phyloP scores from a whole-genome alignment of 1,140 invertebrate genomes.

The Thaumatotibia leucotreta region DNA sequence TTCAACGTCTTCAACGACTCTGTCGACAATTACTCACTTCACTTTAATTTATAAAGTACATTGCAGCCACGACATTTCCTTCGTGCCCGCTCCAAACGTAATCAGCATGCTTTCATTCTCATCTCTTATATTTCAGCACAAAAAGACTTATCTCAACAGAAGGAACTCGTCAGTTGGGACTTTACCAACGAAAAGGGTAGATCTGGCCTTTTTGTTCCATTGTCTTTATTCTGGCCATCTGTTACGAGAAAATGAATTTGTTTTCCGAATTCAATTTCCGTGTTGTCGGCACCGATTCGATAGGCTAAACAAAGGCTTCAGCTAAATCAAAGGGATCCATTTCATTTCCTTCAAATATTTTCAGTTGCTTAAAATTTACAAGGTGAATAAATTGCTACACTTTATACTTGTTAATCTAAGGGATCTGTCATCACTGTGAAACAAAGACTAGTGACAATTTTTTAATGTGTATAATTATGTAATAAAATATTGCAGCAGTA shows the following conservation, averaged over 20 bases:
- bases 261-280: constrained; percentile 19
- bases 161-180: neutral
- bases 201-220: neutral
- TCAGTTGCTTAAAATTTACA: neutral
- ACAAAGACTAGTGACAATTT: neutral
- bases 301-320: constrained; percentile 16
- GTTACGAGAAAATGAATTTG: constrained; percentile 19
- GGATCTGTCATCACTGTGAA: neutral
- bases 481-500: too few species aligned
- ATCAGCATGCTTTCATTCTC: constrained; percentile 8
- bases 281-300: constrained; percentile 12
- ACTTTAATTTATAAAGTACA: constrained; percentile 8
- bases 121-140: neutral
- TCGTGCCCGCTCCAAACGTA: neutral
- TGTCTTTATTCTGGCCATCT: constrained; percentile 15
- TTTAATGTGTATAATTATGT: neutral
- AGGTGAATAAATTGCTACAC: neutral
- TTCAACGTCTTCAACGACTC: neutral
- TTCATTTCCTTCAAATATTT: constrained; percentile 15
- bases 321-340: constrained; percentile 17
- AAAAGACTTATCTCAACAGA: constrained; percentile 1
- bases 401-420: neutral
- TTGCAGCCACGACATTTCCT: constrained; percentile 6
- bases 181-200: neutral
- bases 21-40: neutral